Evolutionary conservation across 1,140 invertebrate genomes (phyloP).

Genomic region (Drosophila prosaltans): DNA sequence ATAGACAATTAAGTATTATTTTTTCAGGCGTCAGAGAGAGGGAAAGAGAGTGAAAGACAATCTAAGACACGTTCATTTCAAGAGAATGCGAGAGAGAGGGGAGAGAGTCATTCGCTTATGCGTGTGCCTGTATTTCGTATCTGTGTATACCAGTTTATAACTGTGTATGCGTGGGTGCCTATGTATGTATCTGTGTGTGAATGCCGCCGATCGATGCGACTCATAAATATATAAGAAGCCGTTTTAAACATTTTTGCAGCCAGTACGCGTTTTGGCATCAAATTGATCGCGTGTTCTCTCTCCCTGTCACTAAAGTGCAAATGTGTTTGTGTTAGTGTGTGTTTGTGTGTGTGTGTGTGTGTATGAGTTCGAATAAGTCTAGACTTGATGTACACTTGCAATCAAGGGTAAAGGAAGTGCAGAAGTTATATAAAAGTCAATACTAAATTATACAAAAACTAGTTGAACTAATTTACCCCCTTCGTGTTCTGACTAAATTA

Average conservation of each 20-base stretch:
- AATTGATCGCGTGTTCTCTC: constrained; percentile 38
- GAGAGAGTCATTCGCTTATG: background rate
- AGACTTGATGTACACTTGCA: constrained; percentile 33
- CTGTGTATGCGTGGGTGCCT: background rate
- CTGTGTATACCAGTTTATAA: background rate
- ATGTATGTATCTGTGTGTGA: constrained; percentile 45
- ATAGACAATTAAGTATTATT: background rate
- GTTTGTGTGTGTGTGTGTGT: background rate
- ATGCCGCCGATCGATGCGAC: constrained; percentile 32
- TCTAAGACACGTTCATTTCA: background rate
- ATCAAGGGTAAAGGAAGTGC: constrained; percentile 33
- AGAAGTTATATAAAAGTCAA: constrained; percentile 39
- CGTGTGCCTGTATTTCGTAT: background rate
- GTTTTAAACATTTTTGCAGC: constrained; percentile 30
- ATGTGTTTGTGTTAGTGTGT: constrained; percentile 6
- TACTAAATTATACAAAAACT: constrained; percentile 37
- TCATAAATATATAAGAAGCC: constrained; percentile 65
- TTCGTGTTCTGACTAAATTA: constrained; percentile 52
- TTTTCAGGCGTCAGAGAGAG: background rate
- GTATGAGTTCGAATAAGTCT: constrained; percentile 27
- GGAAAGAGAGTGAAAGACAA: background rate
- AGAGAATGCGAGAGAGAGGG: background rate
- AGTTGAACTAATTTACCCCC: constrained; percentile 40
- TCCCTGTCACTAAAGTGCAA: constrained; percentile 18
- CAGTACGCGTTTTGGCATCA: constrained; percentile 62